Base-by-base conservation (phyloP, 2,113 vertebrate genomes). In the Carollia perspicillata region DNA sequence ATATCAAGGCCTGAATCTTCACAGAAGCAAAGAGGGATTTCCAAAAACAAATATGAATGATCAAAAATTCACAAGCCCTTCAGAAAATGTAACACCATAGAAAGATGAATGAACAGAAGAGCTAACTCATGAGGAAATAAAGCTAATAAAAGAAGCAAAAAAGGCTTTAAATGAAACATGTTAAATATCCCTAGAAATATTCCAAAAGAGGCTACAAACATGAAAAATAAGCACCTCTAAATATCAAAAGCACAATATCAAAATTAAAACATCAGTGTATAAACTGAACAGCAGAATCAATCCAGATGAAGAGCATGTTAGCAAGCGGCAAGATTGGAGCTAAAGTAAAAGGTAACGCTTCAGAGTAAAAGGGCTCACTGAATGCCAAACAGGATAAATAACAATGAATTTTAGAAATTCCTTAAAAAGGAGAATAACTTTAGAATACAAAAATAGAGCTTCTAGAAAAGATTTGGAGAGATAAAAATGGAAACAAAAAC, bases 101-200 rank as follows among this genome's bases (percentile, higher is more conserved):
- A 72, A 75, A 95, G 18, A 85, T 35, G n/a, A 90, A 80, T 69
- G 23, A 69, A 42, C 9, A 75, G 17, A 95, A 90, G 80, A 92
- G 85, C n/a, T 65, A 90, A 88, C 51, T 72, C 42, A 72, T 77
- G 51, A 96, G 51, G 44, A 97, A 95, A 95, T 89, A 89, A 96
- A 96, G 6, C n/a, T 96, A 89, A 96, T 28, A 84, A 75, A 72
- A 17, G 66, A 78, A 85, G 47, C 17, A 40, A 81, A 66, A 33
- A 66, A 30, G 2, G 0, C 3, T 44, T 80, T 80, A 71, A 95
- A 77, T 72, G 47, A 81, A 83, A 58, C 11, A 60, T 51, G 35
- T 63, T 53, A 30, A 17, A 37, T 84, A 51, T 23, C 35, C 35
- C 78, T 83, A 30, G 42, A 90, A 40, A 89, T 17, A 78, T 81